Percentiles rank a stretch among this genome's conserved stretches.
phyloP scores from a whole-genome alignment of 2,888 invertebrate genomes.

The Parthenolecanium corni region DNA sequence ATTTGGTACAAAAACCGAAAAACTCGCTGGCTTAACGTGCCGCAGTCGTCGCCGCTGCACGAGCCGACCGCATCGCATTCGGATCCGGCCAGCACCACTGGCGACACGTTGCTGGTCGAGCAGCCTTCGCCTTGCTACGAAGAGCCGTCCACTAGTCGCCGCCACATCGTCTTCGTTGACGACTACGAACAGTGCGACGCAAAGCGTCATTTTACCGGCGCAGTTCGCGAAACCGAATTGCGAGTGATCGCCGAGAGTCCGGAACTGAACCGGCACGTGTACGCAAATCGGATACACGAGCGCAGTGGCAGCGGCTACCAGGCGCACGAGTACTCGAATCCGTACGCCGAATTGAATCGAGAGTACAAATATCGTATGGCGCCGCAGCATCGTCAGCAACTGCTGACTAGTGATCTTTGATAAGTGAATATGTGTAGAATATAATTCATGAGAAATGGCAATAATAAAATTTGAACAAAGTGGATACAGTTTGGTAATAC shows the following conservation, averaged over 20 bases:
- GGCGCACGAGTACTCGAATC: neutral
- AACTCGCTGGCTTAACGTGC: constrained; percentile 33
- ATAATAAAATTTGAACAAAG: no score
- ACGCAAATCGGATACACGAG: constrained; percentile 27
- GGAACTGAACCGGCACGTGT: constrained; percentile 43
- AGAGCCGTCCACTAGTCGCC: constrained; percentile 27
- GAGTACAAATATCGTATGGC: neutral
- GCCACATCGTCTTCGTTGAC: constrained; percentile 43
- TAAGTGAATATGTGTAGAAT: neutral
- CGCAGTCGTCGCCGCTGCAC: constrained; percentile 31
- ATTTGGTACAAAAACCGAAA: constrained; percentile 29
- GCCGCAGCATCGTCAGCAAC: constrained; percentile 4
- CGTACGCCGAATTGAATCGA: neutral
- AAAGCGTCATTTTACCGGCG: constrained; percentile 65
- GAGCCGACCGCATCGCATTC: neutral
- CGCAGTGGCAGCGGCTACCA: neutral
- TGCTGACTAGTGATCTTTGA: constrained; percentile 31
- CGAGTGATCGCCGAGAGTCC: constrained; percentile 75
- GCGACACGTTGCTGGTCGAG: constrained; percentile 5
- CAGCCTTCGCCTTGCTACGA: constrained; percentile 21
- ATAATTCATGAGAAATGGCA: neutral
- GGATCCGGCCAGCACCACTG: neutral
- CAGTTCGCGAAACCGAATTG: constrained; percentile 67
- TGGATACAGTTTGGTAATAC: no score
- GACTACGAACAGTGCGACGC: constrained; percentile 53